Conservation (phyloP, 1,140 invertebrate genomes). For the Schlechtendalia chinensis region DNA sequence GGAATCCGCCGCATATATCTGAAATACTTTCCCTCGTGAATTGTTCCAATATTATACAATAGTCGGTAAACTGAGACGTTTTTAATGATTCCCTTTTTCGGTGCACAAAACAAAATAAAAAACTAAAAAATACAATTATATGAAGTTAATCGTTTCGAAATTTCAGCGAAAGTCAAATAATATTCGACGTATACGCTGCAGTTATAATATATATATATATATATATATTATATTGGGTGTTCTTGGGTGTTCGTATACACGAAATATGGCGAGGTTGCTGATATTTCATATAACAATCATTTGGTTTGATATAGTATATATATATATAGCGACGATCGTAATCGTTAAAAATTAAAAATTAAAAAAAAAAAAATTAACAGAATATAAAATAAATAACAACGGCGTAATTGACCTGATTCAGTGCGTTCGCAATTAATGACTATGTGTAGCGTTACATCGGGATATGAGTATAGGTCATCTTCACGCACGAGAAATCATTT, state of each 20-base stretch:
- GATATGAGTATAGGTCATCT: not conserved
- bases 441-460: not conserved
- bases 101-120: not conserved
- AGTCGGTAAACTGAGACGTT: slow-evolving; percentile 21
- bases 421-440: not conserved
- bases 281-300: not conserved
- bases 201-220: too few species aligned
- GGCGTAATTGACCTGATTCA: not conserved
- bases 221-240: not conserved
- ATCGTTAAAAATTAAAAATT: too few species aligned
- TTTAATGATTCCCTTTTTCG: slow-evolving; percentile 29
- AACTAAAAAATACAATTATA: not conserved
- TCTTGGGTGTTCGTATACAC: not conserved
- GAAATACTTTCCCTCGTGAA: slow-evolving; percentile 42
- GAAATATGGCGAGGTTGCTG: not conserved
- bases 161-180: slow-evolving; percentile 33
- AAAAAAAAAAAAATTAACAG: not conserved
- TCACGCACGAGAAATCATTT: not conserved
- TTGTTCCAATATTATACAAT: slow-evolving; percentile 47
- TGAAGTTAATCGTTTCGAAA: slow-evolving; percentile 24
- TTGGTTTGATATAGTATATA: too few species aligned
- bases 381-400: not conserved
- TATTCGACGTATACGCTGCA: not conserved
- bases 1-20: not conserved
- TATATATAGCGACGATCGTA: too few species aligned